A percentile compares a stretch with the other conserved stretches of the same genome.
Conservation (phyloP, 1,140 invertebrate species). For the Bombus picipes region DNA sequence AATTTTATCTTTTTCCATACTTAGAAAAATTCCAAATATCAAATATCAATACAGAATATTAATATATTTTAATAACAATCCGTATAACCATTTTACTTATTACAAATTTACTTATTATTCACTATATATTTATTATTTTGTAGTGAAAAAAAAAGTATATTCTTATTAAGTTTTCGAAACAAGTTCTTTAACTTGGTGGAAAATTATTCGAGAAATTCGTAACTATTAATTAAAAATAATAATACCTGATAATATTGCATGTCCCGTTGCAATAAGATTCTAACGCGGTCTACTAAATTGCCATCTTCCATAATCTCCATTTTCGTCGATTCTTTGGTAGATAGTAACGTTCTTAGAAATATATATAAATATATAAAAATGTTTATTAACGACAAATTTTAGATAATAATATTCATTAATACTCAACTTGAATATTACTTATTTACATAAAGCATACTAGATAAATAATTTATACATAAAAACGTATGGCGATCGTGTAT, state of each 20-base stretch:
- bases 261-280: slow-evolving; percentile 89
- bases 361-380: neutral
- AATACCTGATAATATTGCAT: slow-evolving; percentile 90
- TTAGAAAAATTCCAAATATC: no score
- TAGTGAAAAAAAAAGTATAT: no score
- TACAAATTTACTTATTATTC: no score
- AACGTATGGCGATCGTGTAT: neutral
- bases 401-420: neutral
- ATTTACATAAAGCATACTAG: slow-evolving; percentile 22
- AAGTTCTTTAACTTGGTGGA: neutral
- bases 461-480: neutral
- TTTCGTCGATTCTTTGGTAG: slow-evolving; percentile 42
- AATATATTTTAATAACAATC: no score
- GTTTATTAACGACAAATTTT: neutral
- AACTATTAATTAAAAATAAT: slow-evolving; percentile 6
- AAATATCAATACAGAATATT: no score
- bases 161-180: neutral
- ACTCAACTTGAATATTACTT: slow-evolving; percentile 4
- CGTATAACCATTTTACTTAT: no score
- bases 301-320: slow-evolving; percentile 94
- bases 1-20: no score
- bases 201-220: neutral
- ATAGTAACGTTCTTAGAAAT: neutral
- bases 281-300: slow-evolving; percentile 91
- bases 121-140: no score